Evolutionary conservation across 2,797 vertebrate species (phyloP).

Genomic region (Pteropus rufus): DNA sequence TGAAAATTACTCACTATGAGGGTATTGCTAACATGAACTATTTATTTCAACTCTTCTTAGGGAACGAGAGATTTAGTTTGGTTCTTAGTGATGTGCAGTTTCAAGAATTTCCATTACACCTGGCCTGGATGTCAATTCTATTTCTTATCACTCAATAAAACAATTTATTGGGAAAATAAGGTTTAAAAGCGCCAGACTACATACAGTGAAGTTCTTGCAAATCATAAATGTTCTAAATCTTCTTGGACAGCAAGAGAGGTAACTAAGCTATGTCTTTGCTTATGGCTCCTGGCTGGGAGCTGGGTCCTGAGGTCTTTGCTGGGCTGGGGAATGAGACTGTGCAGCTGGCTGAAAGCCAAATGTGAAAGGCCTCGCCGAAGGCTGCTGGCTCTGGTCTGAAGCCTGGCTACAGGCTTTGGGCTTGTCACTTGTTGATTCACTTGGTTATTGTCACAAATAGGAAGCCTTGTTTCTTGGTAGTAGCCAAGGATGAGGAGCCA

Average conservation of each 20-base stretch:
- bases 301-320: background rate
- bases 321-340: background rate
- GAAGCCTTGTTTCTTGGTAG: background rate
- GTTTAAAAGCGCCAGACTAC: slow-evolving; percentile 69
- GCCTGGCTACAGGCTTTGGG: fast-evolving
- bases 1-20: slow-evolving; percentile 56
- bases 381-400: background rate
- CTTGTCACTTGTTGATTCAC: background rate
- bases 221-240: slow-evolving; percentile 67
- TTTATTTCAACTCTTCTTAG: slow-evolving; percentile 29
- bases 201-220: slow-evolving; percentile 34
- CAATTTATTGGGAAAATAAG: slow-evolving; percentile 72
- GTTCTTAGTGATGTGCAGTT: slow-evolving; percentile 56
- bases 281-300: background rate
- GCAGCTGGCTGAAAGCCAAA: background rate
- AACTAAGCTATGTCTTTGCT: slow-evolving; percentile 47
- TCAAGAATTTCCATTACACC: slow-evolving; percentile 76
- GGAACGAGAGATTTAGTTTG: slow-evolving; percentile 48
- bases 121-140: slow-evolving; percentile 70
- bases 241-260: slow-evolving; percentile 42
- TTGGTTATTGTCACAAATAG: background rate
- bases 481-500: background rate
- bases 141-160: slow-evolving; percentile 79
- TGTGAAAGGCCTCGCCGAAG: background rate
- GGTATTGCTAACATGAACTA: slow-evolving; percentile 59